A percentile compares a stretch with the other conserved stretches of the same genome.
Evolutionary conservation across 1,140 invertebrate species (phyloP).

Genomic region (Rhopalosiphum padi): DNA sequence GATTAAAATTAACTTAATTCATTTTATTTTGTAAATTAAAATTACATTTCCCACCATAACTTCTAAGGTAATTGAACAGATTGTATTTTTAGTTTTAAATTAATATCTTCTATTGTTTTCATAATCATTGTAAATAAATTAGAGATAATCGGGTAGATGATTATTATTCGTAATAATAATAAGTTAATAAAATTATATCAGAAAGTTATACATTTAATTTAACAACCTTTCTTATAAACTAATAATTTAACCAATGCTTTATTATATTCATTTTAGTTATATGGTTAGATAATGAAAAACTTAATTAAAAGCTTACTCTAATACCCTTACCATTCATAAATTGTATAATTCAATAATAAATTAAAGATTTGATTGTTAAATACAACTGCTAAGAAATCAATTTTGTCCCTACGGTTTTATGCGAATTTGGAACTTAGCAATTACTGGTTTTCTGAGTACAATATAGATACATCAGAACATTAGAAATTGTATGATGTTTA

Average conservation of each 20-base stretch:
- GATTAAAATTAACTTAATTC: background rate
- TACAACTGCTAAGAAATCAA: background rate
- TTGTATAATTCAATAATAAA: background rate
- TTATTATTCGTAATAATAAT: background rate
- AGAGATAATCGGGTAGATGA: background rate
- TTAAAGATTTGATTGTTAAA: background rate
- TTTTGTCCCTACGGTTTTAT: background rate
- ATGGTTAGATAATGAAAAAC: background rate
- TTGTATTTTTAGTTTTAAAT: background rate
- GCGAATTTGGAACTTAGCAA: background rate
- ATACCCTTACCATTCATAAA: background rate
- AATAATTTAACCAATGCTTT: background rate
- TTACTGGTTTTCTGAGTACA: background rate
- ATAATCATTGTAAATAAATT: no score
- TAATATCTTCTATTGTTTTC: background rate
- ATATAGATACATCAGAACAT: background rate
- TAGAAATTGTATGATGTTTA: background rate
- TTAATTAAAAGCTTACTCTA: background rate
- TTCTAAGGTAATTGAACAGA: background rate
- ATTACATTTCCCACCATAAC: background rate
- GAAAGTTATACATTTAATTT: background rate
- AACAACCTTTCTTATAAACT: background rate
- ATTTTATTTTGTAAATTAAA: background rate
- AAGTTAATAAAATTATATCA: background rate
- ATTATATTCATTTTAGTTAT: background rate